These are phyloP conservation scores for Mixornis gularis DNA, from an alignment of 2,113 vertebrate species.

Conservation along the genomic window DNA sequence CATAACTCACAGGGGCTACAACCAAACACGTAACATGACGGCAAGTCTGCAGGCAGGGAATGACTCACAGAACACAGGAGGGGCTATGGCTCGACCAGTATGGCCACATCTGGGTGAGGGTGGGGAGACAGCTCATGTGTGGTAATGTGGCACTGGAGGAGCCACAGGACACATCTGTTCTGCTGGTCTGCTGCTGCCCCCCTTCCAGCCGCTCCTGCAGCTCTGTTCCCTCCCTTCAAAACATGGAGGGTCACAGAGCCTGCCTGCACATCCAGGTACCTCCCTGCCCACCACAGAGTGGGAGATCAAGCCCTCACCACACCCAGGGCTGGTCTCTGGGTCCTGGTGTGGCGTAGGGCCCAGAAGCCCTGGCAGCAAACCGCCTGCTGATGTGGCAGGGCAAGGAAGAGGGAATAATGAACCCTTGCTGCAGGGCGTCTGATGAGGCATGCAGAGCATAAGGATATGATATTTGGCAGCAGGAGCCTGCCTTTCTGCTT, in stretches of 20 bases:
- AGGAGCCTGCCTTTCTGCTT: not conserved
- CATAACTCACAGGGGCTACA: not conserved
- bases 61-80: not conserved
- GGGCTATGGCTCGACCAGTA: not conserved
- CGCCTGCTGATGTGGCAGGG: not conserved
- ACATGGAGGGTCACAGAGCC: rapidly evolving
- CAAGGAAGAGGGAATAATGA: not conserved
- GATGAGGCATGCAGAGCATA: not conserved
- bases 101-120: not conserved
- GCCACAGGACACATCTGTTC: not conserved
- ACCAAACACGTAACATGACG: rapidly evolving
- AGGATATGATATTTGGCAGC: not conserved
- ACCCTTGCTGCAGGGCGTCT: not conserved
- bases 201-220: not conserved
- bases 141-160: rapidly evolving
- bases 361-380: not conserved
- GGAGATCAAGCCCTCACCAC: not conserved
- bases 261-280: not conserved
- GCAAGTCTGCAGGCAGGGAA: not conserved
- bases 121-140: not conserved
- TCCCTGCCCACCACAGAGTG: not conserved
- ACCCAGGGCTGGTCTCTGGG: rapidly evolving
- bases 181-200: not conserved
- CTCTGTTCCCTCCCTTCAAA: not conserved
- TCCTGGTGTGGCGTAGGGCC: rapidly evolving